Evolutionary conservation across 2,113 vertebrate genomes (phyloP).

Genomic region (Hyaena hyaena): DNA sequence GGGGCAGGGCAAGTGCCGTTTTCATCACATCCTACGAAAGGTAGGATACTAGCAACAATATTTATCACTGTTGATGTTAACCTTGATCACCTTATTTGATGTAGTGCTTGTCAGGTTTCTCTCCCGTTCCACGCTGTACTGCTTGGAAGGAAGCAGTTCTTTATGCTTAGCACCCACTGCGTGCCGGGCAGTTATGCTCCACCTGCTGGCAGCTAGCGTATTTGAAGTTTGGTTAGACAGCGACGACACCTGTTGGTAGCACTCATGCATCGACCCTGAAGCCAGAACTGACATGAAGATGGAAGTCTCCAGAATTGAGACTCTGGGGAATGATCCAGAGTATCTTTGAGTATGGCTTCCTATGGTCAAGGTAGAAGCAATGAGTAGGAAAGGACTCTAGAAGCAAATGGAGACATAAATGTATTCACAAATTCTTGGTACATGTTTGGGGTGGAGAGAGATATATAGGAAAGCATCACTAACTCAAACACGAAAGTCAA

Average conservation of each 20-base stretch:
- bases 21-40: not conserved
- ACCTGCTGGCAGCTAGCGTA: not conserved
- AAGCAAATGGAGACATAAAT: not conserved
- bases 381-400: not conserved
- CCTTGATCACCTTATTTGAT: not conserved
- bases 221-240: not conserved
- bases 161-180: rapidly evolving
- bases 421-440: not conserved
- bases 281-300: not conserved
- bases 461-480: not conserved
- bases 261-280: not conserved
- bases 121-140: too few relatives aligned
- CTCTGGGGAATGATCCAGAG: not conserved
- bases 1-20: not conserved
- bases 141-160: not conserved
- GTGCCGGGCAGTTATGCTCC: too few relatives aligned
- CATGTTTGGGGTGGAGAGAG: not conserved
- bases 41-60: rapidly evolving
- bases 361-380: not conserved
- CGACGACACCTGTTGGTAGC: constrained; percentile 59
- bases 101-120: not conserved
- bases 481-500: constrained; percentile 31
- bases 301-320: not conserved
- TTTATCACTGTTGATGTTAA: not conserved
- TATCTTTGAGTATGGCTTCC: not conserved